Conservation (phyloP, 2,888 invertebrate genomes). For the Ectemnius lituratus region DNA sequence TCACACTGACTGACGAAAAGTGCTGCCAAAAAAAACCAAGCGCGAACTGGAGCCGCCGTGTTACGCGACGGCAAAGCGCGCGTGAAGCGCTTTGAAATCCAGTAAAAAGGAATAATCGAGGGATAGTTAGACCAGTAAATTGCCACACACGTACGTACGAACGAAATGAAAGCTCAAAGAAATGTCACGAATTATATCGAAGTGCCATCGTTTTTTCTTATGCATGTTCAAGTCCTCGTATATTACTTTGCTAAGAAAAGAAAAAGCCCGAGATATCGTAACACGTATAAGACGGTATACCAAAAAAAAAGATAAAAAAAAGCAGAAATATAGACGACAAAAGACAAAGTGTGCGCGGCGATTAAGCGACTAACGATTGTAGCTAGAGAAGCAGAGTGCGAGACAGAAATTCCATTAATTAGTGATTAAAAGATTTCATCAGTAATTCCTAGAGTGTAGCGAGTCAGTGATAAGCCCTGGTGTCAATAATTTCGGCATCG, state of each 20-base stretch:
- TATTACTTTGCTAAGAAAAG: slow-evolving; percentile 49
- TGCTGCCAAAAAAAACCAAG: slow-evolving; percentile 20
- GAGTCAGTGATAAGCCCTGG: slow-evolving; percentile 18
- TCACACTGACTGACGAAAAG: slow-evolving; percentile 33
- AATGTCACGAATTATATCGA: slow-evolving; percentile 58
- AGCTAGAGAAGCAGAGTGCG: slow-evolving; percentile 12
- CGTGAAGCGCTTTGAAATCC: neutral
- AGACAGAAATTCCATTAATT: slow-evolving; percentile 16
- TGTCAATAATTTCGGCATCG: slow-evolving; percentile 19
- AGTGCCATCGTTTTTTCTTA: slow-evolving; percentile 55
- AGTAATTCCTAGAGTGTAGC: slow-evolving; percentile 22
- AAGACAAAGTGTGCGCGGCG: slow-evolving; percentile 11
- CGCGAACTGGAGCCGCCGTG: slow-evolving; percentile 34
- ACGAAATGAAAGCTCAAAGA: slow-evolving; percentile 45
- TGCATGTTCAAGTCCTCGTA: slow-evolving; percentile 54
- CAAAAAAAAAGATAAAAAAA: slow-evolving; percentile 25
- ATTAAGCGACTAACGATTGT: slow-evolving; percentile 29
- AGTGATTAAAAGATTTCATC: slow-evolving; percentile 24
- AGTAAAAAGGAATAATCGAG: slow-evolving; percentile 17
- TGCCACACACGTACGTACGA: slow-evolving; percentile 14
- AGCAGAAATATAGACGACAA: no score
- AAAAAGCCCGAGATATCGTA: slow-evolving; percentile 17
- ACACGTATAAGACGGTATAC: slow-evolving; percentile 15
- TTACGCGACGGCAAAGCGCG: slow-evolving; percentile 13
- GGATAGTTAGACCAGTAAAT: no score